phyloP scores from a whole-genome alignment of 2,797 vertebrate species.

The Sternarchorhynchus goeldii region DNA sequence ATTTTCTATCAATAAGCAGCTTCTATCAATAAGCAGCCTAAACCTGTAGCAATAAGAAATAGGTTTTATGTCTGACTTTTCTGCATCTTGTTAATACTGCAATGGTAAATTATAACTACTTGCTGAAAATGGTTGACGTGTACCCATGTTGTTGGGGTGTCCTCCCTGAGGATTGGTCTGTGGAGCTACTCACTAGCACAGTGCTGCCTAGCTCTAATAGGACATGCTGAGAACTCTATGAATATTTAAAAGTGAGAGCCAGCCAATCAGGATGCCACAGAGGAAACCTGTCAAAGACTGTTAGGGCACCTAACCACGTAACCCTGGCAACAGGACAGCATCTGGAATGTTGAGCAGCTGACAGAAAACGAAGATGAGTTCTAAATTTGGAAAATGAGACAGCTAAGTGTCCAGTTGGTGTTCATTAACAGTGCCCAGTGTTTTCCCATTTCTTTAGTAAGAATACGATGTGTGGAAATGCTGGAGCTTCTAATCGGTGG shows the following conservation, averaged over 20 bases:
- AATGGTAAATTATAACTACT: background rate
- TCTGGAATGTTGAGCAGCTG: conserved; percentile 23
- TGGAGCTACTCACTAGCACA: conserved; percentile 16
- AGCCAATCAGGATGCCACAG: conserved; percentile 36
- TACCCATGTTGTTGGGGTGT: background rate
- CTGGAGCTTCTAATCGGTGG: background rate
- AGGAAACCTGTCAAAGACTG: conserved; percentile 7
- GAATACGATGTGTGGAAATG: too few species aligned
- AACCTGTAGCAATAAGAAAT: too few species aligned
- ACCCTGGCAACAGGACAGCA: conserved; percentile 35
- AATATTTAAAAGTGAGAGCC: conserved; percentile 31
- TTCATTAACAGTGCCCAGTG: background rate
- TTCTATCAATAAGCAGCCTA: too few species aligned
- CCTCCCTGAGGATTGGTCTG: conserved; percentile 6
- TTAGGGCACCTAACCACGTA: conserved; percentile 14
- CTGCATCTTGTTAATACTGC: background rate
- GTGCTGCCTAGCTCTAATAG: conserved; percentile 23
- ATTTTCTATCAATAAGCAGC: too few species aligned
- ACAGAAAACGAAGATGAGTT: background rate
- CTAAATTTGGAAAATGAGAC: too few species aligned
- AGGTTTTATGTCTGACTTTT: too few species aligned
- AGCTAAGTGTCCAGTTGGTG: background rate
- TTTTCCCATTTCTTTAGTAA: too few species aligned
- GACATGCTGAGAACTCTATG: conserved; percentile 32
- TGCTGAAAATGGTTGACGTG: background rate